Percentiles rank a stretch among this genome's conserved stretches.
These are phyloP conservation scores for Zoroaster sp. DNA, from an alignment of 53 echinoderm and acorn worm genomes.

Conservation along the genomic window DNA sequence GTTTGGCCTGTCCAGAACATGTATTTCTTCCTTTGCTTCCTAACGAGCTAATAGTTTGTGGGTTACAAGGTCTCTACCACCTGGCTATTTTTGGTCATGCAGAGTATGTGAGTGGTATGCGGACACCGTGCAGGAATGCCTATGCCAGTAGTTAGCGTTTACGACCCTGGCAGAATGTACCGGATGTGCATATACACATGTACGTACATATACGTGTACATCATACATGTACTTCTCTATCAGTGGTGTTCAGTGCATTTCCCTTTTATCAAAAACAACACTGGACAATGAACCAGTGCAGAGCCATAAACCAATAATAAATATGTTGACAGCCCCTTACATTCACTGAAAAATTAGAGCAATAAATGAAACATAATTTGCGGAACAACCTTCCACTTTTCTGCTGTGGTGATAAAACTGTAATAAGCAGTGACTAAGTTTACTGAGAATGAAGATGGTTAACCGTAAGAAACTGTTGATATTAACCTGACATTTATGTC, in stretches of 20 bases:
- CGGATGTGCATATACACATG: background rate
- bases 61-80: constrained; percentile 27
- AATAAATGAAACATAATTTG: background rate
- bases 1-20: background rate
- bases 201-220: background rate
- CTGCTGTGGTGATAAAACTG: background rate
- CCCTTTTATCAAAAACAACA: background rate
- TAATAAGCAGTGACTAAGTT: background rate
- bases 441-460: background rate
- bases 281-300: background rate
- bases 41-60: background rate
- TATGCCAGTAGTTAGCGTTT: background rate
- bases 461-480: too few relatives aligned
- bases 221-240: too few relatives aligned
- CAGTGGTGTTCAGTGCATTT: too few relatives aligned
- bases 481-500: too few relatives aligned
- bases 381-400: background rate
- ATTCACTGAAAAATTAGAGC: background rate
- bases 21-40: background rate
- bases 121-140: constrained; percentile 46
- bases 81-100: constrained; percentile 72
- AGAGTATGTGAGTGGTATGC: constrained; percentile 46
- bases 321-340: constrained; percentile 6
- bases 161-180: background rate
- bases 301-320: background rate